Evolutionary conservation across 2,888 invertebrate genomes (phyloP), one percentile per base, ranked within the genome.

Genomic region (Euzophera pinguis): DNA sequence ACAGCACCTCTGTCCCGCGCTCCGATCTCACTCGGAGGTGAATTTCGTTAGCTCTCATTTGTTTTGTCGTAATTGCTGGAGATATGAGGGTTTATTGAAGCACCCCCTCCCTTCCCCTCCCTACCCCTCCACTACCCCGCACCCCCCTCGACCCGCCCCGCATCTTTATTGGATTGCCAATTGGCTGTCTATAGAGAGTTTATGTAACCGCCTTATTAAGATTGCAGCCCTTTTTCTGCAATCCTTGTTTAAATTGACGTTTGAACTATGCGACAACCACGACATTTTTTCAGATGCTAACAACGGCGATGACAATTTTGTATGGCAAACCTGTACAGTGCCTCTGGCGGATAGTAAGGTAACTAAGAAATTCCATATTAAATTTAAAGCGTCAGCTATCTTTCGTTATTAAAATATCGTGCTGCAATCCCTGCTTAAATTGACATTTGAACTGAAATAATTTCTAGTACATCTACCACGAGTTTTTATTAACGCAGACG

Each of bases 11-110:
- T 65, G 56, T 62, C 61, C 73, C 65, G 49, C 57, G 57, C 63
- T 60, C 62, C 63, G 71, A 73, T 76, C 75, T 75, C 81, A 73
- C 73, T 75, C 73, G 72, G 81, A 81, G 84, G 84, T 84, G 86
- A 84, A 85, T 85, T 82, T 85, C 84, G 86, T 87, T 87, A 87
- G 78, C 78, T 81, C 84, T 83, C 85, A 87, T 87, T 87, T 87
- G 86, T 87, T 86, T 84, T 80, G 83, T 63, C 74, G 85, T 87
- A 86, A 87, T 86, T 85, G 84, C 83, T 78, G 74, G 79, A 84
- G 85, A 85, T 85, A 85, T 82, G 81, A 78, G 82, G 71, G 77
- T 74, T 74, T 73, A 75, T 78, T 74, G 75, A 69, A 63, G 62
- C 64, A 63, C 64, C 67, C 66, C 53, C 57, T 53, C 53, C 58